Conservation (phyloP, 2,113 vertebrate species). For the Caloenas nicobarica region DNA sequence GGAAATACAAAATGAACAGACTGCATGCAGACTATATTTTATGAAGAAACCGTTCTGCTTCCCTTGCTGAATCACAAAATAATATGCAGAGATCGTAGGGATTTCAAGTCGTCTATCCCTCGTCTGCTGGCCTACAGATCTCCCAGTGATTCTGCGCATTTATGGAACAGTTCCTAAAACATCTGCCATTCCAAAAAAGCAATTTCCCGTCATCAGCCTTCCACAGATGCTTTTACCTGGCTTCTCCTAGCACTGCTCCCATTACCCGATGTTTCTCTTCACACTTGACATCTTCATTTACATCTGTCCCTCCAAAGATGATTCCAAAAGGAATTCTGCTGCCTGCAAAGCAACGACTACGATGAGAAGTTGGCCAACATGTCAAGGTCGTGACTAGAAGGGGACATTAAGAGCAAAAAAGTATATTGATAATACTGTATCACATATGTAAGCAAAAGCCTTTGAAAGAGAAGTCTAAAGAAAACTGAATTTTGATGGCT, state of each 20-base stretch:
- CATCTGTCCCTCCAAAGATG: constrained; percentile 94
- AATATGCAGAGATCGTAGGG: neutral
- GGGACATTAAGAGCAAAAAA: neutral
- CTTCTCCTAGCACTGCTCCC: constrained; percentile 85
- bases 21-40: neutral
- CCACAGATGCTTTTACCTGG: constrained; percentile 78
- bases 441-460: neutral
- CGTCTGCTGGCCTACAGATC: neutral
- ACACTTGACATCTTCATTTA: constrained; percentile 91
- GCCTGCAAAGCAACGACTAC: constrained; percentile 69
- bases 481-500: neutral
- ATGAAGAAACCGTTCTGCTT: neutral
- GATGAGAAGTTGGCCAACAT: neutral
- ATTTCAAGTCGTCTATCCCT: neutral
- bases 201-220: neutral
- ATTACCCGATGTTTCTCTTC: constrained; percentile 83
- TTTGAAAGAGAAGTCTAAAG: neutral
- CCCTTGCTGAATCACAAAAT: neutral
- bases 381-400: neutral
- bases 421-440: neutral
- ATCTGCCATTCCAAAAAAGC: neutral
- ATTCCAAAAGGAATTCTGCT: constrained; percentile 85
- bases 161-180: neutral
- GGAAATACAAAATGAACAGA: neutral
- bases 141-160: neutral